These are phyloP conservation scores for Monoplex corrugatus DNA, from an alignment of 2,888 invertebrate genomes.

Conservation along the genomic window DNA sequence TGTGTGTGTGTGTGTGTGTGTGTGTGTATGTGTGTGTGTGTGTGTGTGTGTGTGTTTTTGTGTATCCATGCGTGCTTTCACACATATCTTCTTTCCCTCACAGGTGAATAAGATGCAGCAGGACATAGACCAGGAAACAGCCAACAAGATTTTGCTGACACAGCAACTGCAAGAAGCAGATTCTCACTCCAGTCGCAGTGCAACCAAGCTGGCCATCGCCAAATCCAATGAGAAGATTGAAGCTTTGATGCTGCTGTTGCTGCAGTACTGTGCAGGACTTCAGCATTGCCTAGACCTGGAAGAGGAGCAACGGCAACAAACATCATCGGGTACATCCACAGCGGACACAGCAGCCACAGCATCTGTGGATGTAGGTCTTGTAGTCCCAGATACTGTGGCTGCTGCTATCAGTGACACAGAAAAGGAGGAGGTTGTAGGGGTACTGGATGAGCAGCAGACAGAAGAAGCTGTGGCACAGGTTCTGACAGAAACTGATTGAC, in stretches of 20 bases:
- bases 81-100: too few species aligned
- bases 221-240: slow-evolving; percentile 93
- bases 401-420: background rate
- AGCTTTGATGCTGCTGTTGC: slow-evolving; percentile 94
- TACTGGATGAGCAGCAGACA: background rate
- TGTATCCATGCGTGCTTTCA: too few species aligned
- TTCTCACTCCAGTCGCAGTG: slow-evolving; percentile 63
- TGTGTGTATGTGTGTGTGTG: background rate
- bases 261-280: slow-evolving; percentile 96
- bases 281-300: slow-evolving; percentile 88
- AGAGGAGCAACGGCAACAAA: slow-evolving; percentile 71
- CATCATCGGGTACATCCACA: background rate
- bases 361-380: background rate
- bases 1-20: background rate
- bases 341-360: background rate
- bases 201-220: slow-evolving; percentile 69
- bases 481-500: slow-evolving; percentile 26
- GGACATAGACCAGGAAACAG: slow-evolving; percentile 88
- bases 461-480: slow-evolving; percentile 35
- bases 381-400: background rate
- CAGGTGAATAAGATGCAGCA: slow-evolving; percentile 89
- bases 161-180: slow-evolving; percentile 54
- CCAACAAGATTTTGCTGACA: slow-evolving; percentile 83
- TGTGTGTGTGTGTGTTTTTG: background rate
- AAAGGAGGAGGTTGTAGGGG: background rate